phyloP scores from a whole-genome alignment of 2,113 vertebrate species.

The Pygoscelis antarcticus region DNA sequence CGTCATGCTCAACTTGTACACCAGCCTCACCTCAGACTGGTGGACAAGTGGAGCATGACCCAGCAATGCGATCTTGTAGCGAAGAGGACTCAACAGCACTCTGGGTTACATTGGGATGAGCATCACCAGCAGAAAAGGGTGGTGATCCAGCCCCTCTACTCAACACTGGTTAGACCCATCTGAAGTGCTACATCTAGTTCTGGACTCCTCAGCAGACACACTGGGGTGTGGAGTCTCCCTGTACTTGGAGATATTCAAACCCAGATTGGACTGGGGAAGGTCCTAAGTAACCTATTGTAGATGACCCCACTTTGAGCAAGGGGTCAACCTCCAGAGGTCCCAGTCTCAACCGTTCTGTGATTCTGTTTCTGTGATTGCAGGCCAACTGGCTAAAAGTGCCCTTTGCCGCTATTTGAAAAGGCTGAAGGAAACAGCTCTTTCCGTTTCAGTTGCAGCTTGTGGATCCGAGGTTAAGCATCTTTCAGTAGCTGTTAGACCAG shows the following conservation, averaged over 20 bases:
- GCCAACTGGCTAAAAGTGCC: background rate
- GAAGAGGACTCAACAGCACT: background rate
- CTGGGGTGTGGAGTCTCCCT: background rate
- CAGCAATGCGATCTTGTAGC: background rate
- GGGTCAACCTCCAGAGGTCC: background rate
- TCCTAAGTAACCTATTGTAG: background rate
- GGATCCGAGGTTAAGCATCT: background rate
- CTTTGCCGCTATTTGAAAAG: background rate
- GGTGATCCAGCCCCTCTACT: background rate
- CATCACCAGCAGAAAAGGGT: background rate
- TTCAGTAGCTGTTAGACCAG: constrained; percentile 15
- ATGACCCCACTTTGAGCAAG: background rate
- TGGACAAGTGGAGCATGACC: background rate
- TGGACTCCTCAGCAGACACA: background rate
- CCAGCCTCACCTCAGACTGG: background rate
- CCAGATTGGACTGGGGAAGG: background rate
- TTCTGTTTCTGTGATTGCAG: background rate
- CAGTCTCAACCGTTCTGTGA: rapidly evolving
- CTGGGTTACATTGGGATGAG: background rate
- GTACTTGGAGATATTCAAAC: background rate
- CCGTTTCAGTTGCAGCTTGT: background rate
- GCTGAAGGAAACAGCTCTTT: background rate
- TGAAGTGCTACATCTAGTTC: background rate
- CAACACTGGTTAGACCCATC: background rate
- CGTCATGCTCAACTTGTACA: background rate